Conservation (phyloP, 1,140 invertebrate genomes). For the Agraylea sexmaculata region DNA sequence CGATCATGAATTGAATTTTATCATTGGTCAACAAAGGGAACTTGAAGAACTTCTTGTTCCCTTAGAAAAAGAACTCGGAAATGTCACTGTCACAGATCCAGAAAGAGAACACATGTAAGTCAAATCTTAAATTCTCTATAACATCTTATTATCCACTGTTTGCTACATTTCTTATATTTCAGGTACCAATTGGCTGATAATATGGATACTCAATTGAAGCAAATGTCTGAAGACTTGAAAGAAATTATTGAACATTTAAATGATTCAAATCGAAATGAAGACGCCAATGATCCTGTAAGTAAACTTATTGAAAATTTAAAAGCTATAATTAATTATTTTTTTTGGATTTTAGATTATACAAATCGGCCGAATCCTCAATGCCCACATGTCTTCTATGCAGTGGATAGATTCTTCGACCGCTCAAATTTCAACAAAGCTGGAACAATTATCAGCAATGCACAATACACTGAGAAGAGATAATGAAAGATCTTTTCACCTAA, state of each 20-base stretch:
- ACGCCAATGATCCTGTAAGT: constrained; percentile 75
- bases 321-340: constrained; percentile 1
- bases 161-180: constrained; percentile 18
- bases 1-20: constrained; percentile 90
- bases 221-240: constrained; percentile 89
- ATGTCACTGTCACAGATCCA: constrained; percentile 64
- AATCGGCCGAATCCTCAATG: constrained; percentile 87
- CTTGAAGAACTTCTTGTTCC: constrained; percentile 77
- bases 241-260: constrained; percentile 93
- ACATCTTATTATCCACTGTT: not conserved
- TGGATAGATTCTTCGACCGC: constrained; percentile 77
- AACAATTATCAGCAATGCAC: constrained; percentile 72
- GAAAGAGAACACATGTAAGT: constrained; percentile 72
- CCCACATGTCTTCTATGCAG: constrained; percentile 91
- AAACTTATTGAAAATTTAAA: not conserved
- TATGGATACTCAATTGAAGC: constrained; percentile 82
- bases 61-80: constrained; percentile 67
- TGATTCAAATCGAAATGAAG: constrained; percentile 71
- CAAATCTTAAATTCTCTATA: not conserved
- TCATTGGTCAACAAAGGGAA: constrained; percentile 84
- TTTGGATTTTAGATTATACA: constrained; percentile 59
- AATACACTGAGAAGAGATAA: constrained; percentile 66
- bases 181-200: constrained; percentile 79
- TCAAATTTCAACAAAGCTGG: constrained; percentile 63
- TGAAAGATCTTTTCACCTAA: constrained; percentile 53